Base-by-base conservation (phyloP, 2,797 vertebrate genomes). In the Allobates femoralis region DNA sequence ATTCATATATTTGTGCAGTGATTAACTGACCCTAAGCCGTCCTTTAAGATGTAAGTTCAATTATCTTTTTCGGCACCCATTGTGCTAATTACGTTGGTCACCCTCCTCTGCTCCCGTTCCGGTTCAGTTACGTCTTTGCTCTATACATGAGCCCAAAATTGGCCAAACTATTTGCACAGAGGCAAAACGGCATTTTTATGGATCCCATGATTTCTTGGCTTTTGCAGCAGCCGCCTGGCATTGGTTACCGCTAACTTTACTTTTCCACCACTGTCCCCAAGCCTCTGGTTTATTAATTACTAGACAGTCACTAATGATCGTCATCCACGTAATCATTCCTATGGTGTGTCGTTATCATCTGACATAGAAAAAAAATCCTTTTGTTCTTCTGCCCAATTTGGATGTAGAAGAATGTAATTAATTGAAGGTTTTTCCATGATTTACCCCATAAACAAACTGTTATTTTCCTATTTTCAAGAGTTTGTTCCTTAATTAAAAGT, bases 401-500 rank as follows among this genome's bases (percentile, higher is more conserved):
- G 51, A 46, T 19, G 21, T 41, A 51, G n/a, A 55, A 58, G 62
- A 56, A 78, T 85, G 41, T 69, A 79, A 85, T 85, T 79, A 67
- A 71, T 53, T 18, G 58, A 66, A 78, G 73, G 55, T 60, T 85
- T 41, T 69, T 26, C 56, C 41, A 26, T 85, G 28, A 84, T 81
- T 67, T 37, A 64, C 11, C 46, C 30, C 41, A 55, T 37, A 77
- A 77, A 83, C 86, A 87, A 86, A 86, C 77, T 81, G 73, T 83
- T 83, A 87, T 79, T 56, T 50, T 60, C 74, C 28, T 58, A 26
- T 79, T 79, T 78, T 77, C 19, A 50, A 30, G 85, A 64, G 69
- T 75, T 58, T 66, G 62, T 76, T 21, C n/a, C 86, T 89, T 90
- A 91, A 91, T 90, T 91, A 91, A 90, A 89, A 86, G 83, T 89